Base-by-base conservation (phyloP, 2,797 vertebrate genomes). In the Moxostoma hubbsi region DNA sequence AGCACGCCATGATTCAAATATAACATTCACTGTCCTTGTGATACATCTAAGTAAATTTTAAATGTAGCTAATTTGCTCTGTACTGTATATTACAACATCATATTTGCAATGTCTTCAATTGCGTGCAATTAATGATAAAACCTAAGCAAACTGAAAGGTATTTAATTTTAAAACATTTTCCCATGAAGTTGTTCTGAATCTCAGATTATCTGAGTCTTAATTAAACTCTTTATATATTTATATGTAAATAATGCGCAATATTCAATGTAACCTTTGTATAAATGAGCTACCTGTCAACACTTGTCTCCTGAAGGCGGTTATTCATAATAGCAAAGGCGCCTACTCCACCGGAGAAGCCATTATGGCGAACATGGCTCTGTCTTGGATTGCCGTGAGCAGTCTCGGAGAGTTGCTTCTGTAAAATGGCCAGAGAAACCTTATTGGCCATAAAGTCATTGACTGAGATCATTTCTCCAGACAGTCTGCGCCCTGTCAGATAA, bases 251-350 rank as follows among this genome's bases (percentile, higher is more conserved):
- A 67, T 45, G 55, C 51, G 54, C 61, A 73, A 6, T 18, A 2
- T 45, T 4, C 36, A 36, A 36, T 36, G 36, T 36, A 6, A 16
- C 55, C 46, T 49, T 71, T 16, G 11, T 43, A 67, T 24, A 55
- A 36, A 43, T 16, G 9, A 83, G 87, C 89, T 94, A 95, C 85
- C 93, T 92, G 68, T 94, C 94, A 24, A 90, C 90, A 68, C 93
- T 95, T 65, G 94, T 95, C 86, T 95, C 94, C 85, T 94, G 93
- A 46, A 95, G 89, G 36, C 94, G 91, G 73, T 94, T 95, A 85
- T 94, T 95, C 94, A 95, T 95, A 45, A 95, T 91, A 45, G 91
- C 94, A 61, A 95, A 86, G 16, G 94, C 93, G 0, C 94, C 94
- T 8, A 95, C 92, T 0, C 93, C 94, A 0, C 88, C 92, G 2